phyloP scores from a whole-genome alignment of 2,797 vertebrate species.

The Myotis vivesi region DNA sequence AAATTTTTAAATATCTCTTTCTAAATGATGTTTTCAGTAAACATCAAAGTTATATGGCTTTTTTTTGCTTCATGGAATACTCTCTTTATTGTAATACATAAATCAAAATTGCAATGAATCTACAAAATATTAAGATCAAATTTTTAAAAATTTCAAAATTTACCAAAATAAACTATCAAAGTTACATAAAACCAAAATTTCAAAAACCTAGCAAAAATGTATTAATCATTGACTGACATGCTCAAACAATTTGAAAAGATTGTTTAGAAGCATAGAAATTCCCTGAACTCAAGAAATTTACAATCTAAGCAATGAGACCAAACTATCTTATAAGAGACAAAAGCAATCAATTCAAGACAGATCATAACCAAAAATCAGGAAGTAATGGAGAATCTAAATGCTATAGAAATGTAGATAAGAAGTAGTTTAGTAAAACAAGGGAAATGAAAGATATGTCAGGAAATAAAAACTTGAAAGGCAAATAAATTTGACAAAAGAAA shows the following conservation, averaged over 20 bases:
- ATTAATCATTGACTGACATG: background rate
- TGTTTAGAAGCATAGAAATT: background rate
- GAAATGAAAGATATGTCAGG: background rate
- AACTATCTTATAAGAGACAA: background rate
- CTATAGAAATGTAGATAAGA: background rate
- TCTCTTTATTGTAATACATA: background rate
- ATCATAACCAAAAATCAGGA: background rate
- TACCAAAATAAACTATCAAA: background rate
- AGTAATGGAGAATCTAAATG: background rate
- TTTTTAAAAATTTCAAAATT: background rate
- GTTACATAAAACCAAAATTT: background rate
- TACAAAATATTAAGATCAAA: background rate
- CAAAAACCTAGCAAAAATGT: background rate
- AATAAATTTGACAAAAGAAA: background rate
- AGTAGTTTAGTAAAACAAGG: background rate
- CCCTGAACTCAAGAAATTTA: background rate
- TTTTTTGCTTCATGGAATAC: background rate
- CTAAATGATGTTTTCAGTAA: background rate
- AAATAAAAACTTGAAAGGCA: background rate
- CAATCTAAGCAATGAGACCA: background rate
- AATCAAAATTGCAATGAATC: background rate
- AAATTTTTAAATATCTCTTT: background rate
- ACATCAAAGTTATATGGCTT: background rate
- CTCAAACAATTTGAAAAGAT: background rate
- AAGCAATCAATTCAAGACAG: background rate